Evolutionary conservation across 2,888 invertebrate genomes (phyloP).

Genomic region (Sturmia bella): DNA sequence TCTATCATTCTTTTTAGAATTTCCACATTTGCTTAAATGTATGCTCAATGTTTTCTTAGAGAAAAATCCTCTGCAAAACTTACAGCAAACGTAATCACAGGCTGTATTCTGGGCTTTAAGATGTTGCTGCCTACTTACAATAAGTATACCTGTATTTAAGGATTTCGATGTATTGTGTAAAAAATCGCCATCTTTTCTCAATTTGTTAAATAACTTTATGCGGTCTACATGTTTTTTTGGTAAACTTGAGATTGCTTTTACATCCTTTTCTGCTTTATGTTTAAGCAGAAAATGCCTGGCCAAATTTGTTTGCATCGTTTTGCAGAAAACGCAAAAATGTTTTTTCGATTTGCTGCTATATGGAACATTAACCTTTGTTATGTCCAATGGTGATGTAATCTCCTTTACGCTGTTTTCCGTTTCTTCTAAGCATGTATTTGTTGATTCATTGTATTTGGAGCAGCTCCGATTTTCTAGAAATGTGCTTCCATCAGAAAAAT

Average conservation of each 20-base stretch:
- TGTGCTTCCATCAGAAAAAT: no score
- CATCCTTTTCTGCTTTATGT: background rate
- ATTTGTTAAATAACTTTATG: background rate
- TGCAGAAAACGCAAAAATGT: background rate
- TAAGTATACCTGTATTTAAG: background rate
- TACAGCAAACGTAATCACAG: background rate
- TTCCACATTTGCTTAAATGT: background rate
- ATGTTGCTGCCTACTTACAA: background rate
- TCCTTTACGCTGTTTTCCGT: no score
- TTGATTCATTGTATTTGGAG: no score
- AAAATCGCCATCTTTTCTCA: background rate
- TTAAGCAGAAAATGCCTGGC: background rate
- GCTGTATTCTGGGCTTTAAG: background rate
- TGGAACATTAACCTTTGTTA: no score
- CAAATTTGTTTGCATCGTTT: background rate
- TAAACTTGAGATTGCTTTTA: background rate
- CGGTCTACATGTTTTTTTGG: background rate
- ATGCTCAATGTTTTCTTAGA: background rate
- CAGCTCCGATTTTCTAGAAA: no score
- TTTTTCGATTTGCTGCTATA: no score
- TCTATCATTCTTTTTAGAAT: background rate
- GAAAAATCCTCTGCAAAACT: background rate
- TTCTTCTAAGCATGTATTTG: no score
- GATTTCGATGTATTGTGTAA: background rate
- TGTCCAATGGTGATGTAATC: no score